A percentile compares a stretch with the other conserved stretches of the same genome.
Conservation (phyloP, 2,888 invertebrate genomes). For the Andricus curvator region DNA sequence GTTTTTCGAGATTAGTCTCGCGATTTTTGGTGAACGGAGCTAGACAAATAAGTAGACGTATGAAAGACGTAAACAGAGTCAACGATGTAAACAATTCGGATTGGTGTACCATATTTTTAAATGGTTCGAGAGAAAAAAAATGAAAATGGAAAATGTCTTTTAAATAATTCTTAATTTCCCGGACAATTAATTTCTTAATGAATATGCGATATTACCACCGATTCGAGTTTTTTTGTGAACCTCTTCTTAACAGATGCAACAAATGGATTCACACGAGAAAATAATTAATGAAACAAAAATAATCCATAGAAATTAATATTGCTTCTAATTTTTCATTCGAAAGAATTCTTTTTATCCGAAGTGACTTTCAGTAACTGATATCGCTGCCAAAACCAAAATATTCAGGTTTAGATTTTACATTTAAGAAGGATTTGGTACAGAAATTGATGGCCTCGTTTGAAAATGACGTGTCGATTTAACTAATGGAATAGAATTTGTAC, state of each 20-base stretch:
- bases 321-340: not conserved
- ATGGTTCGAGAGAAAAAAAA: not conserved
- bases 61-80: not conserved
- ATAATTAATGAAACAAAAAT: not conserved
- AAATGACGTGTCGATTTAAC: not conserved
- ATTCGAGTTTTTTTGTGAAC: not conserved
- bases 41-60: not conserved
- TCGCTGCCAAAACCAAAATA: constrained; percentile 12
- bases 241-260: not conserved
- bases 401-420: not conserved
- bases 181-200: not conserved
- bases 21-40: not conserved
- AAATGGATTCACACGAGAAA: not conserved
- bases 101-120: not conserved
- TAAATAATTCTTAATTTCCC: not conserved
- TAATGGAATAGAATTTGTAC: not conserved
- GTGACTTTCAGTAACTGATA: constrained; percentile 4
- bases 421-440: not conserved
- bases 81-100: constrained; percentile 33
- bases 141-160: not conserved
- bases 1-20: not conserved
- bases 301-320: not conserved
- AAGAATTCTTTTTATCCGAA: not conserved
- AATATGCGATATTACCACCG: not conserved
- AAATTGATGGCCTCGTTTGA: not conserved